These are phyloP conservation scores for Parapsyche elsis DNA, from an alignment of 1,140 invertebrate species.

Conservation along the genomic window DNA sequence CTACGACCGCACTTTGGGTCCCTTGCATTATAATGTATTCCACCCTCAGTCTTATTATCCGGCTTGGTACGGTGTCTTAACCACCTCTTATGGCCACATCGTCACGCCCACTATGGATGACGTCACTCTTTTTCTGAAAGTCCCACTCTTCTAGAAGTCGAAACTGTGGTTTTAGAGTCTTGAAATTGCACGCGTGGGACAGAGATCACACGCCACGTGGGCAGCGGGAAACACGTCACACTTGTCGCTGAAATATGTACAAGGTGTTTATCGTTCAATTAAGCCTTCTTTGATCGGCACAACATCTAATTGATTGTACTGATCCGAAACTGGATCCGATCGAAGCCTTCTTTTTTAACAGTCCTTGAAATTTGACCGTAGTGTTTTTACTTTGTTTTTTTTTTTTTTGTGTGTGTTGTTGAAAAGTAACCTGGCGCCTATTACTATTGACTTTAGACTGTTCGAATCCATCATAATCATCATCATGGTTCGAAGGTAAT, in stretches of 20 bases:
- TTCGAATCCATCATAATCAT: no score
- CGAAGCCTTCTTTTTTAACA: no score
- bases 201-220: neutral
- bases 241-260: slow-evolving; percentile 3
- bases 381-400: no score
- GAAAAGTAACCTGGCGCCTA: no score
- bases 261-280: slow-evolving; percentile 3
- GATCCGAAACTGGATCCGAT: no score
- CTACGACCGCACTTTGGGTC: no score
- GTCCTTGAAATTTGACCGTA: no score
- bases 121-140: slow-evolving; percentile 18
- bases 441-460: no score
- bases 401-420: no score
- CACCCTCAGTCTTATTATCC: slow-evolving; percentile 3
- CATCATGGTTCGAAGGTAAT: neutral
- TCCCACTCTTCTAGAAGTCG: neutral
- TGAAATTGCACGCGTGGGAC: neutral
- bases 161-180: neutral
- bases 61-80: neutral
- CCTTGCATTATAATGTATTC: slow-evolving; percentile 1
- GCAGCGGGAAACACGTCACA: neutral
- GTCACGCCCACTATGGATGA: neutral
- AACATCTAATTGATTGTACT: no score
- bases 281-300: neutral
- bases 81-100: neutral